A percentile compares a stretch with the other conserved stretches of the same genome.
Evolutionary conservation across 2,797 vertebrate species (phyloP).

Genomic region (Enteromius unitaeniatus): DNA sequence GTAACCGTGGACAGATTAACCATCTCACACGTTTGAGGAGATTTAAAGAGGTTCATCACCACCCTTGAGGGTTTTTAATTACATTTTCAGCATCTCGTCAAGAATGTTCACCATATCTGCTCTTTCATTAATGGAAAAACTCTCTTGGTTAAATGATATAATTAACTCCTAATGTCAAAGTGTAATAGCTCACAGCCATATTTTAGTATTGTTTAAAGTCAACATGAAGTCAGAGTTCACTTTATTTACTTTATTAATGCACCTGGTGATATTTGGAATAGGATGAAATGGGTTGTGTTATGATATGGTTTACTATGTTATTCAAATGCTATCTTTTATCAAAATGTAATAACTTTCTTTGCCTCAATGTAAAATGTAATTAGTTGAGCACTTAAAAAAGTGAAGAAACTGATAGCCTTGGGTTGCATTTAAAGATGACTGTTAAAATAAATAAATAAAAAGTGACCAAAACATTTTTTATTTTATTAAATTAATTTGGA

Average conservation of each 20-base stretch:
- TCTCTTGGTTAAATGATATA: conserved; percentile 19
- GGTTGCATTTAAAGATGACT: neutral
- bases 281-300: too few species aligned
- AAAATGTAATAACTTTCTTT: neutral
- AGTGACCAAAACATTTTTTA: too few species aligned
- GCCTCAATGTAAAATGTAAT: neutral
- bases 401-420: neutral
- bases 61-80: conserved; percentile 16
- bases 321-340: neutral
- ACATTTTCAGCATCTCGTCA: conserved; percentile 53
- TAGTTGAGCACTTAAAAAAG: neutral
- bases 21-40: conserved; percentile 57
- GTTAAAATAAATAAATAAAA: too few species aligned
- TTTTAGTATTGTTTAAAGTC: neutral
- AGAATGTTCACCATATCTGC: conserved; percentile 36
- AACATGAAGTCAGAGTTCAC: neutral
- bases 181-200: neutral
- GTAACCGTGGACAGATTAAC: conserved; percentile 72
- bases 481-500: too few species aligned
- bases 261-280: neutral
- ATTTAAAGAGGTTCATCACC: conserved; percentile 20
- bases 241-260: neutral
- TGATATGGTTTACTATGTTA: neutral
- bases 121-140: conserved; percentile 26
- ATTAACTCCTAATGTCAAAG: conserved; percentile 39